Base-by-base conservation (phyloP, 1,140 invertebrate genomes). In the Idris sp. region DNA sequence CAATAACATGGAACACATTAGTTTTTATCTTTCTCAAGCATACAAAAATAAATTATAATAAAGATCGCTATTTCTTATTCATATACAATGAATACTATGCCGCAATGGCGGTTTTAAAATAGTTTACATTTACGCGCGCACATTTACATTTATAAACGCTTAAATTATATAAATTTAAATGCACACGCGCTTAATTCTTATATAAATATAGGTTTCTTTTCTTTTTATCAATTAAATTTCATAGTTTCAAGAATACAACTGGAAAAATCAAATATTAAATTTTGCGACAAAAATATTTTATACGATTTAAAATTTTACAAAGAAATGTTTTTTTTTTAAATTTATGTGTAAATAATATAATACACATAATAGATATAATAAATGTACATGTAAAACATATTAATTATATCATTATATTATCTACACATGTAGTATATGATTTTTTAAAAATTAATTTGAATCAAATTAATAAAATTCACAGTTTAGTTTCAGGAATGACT, bases 31-130 rank as follows among this genome's bases (percentile, higher is more conserved):
- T 41, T 69, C 72, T 41, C 73, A 75, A 75, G 59, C 73, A 75
- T 69, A 75, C 73, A 75, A 75, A 75, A 69, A 75, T 69, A 75
- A 75, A 75, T 69, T 69, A 75, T 69, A 69, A 75, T 69, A 75
- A 75, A 58, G 58, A 58, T 69, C 64, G 59, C 73, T 69, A 75
- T 69, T 46, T 69, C 73, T 69, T 69, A 75, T 69, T 68, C 73
- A 75, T 75, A 69, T 65, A 75, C 73, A 75, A 75, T 75, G 64
- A 75, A 75, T 69, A 69, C 64, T 69, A 75, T 69, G 53, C 73
- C 64, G 33, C 59, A 59, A 46, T 7, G 53, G 73, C 73, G 40
- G 0, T 64, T 36, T 48, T 74, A 68, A 49, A 56, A 53, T 68
- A 74, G 58, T 68, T 56, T 62, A 69, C 44, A 69, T 33, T 40